phyloP scores from a whole-genome alignment of 2,797 vertebrate genomes.

The Geotrypetes seraphini region DNA sequence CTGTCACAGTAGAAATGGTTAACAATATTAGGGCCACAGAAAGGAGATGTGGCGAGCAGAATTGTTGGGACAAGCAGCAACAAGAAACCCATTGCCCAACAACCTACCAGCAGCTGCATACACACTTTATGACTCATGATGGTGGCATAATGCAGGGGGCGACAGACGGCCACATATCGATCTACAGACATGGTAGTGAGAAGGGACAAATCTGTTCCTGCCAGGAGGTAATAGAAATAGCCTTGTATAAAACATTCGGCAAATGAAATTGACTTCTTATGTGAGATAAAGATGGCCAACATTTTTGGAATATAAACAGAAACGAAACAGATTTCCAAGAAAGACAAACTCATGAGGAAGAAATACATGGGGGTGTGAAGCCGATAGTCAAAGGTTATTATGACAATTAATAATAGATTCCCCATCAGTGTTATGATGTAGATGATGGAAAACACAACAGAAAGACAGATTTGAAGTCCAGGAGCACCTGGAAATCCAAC shows the following conservation, averaged over 20 bases:
- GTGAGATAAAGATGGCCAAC: constrained; percentile 18
- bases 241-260: constrained; percentile 3
- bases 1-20: constrained; percentile 38
- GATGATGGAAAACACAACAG: constrained; percentile 16
- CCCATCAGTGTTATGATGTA: constrained; percentile 19
- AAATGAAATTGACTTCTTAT: constrained; percentile 12
- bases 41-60: constrained; percentile 8
- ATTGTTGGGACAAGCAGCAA: constrained; percentile 6
- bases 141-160: constrained; percentile 14
- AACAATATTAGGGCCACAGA: constrained; percentile 22
- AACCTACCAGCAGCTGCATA: constrained; percentile 12
- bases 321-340: constrained; percentile 29
- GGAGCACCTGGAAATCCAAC: constrained; percentile 19
- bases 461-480: constrained; percentile 14
- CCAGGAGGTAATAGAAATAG: constrained; percentile 28
- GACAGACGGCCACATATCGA: constrained; percentile 28
- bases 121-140: constrained; percentile 24
- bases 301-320: constrained; percentile 20
- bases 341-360: constrained; percentile 27
- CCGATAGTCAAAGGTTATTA: constrained; percentile 11
- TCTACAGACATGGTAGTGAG: constrained; percentile 31
- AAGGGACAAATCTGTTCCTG: constrained; percentile 24
- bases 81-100: constrained; percentile 9
- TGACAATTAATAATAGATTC: constrained; percentile 19
- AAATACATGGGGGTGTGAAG: constrained; percentile 35